These are phyloP conservation scores for Corythaixoides concolor DNA, from an alignment of 2,113 vertebrate species.

Conservation along the genomic window DNA sequence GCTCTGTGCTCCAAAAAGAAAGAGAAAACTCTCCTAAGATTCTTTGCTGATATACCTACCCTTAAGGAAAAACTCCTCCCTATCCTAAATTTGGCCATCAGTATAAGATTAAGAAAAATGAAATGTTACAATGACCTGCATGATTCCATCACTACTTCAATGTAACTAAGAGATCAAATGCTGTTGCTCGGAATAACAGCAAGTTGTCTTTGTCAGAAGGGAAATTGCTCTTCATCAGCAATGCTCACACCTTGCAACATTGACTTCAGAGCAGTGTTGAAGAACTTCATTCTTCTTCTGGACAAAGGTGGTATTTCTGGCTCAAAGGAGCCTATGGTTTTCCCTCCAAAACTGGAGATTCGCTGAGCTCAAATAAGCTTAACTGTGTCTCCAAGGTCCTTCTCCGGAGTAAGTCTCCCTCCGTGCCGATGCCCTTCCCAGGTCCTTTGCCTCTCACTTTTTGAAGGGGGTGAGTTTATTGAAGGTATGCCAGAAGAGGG, in stretches of 20 bases:
- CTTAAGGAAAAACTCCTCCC: not conserved
- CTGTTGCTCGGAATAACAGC: not conserved
- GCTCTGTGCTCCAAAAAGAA: not conserved
- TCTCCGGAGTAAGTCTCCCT: not conserved
- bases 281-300: not conserved
- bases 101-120: conserved; percentile 23
- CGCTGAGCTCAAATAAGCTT: not conserved
- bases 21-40: not conserved
- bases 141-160: not conserved
- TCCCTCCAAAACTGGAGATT: not conserved
- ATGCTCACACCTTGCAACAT: not conserved
- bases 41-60: not conserved
- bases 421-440: not conserved
- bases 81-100: not conserved
- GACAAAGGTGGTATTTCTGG: not conserved
- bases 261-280: not conserved
- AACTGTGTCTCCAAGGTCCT: not conserved
- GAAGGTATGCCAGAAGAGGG: conserved; percentile 90
- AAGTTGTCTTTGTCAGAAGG: not conserved
- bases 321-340: not conserved
- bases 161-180: not conserved
- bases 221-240: not conserved
- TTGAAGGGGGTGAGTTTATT: conserved; percentile 88
- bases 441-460: conserved; percentile 75
- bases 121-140: conserved; percentile 14